These are phyloP conservation scores for Melanotaenia duboulayi DNA, from an alignment of 2,113 vertebrate genomes.

Conservation along the genomic window DNA sequence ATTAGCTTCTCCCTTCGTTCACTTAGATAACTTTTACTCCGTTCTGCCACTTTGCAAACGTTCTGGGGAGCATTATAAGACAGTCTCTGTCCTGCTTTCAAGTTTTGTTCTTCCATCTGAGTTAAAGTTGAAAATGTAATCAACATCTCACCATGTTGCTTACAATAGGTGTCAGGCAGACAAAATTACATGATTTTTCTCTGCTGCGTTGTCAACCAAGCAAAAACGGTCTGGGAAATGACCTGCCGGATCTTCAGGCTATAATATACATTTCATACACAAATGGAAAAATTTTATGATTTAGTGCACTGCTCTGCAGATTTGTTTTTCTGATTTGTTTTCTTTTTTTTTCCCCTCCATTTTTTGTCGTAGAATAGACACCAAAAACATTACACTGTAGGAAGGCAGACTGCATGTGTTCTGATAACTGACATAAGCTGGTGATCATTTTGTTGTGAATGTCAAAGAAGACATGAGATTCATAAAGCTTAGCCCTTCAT, in stretches of 20 bases:
- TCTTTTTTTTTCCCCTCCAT: neutral
- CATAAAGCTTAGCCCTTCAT: neutral
- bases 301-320: neutral
- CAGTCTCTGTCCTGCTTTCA: neutral
- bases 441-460: conserved; percentile 13
- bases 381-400: neutral
- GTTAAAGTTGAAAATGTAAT: conserved; percentile 44
- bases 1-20: conserved; percentile 1
- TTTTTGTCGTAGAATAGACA: conserved; percentile 8
- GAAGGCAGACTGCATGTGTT: conserved; percentile 17
- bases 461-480: conserved; percentile 14
- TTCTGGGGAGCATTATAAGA: neutral
- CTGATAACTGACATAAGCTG: conserved; percentile 8
- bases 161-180: conserved; percentile 40
- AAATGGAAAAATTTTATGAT: conserved; percentile 22
- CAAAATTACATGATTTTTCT: conserved; percentile 41
- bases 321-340: neutral
- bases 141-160: conserved; percentile 38
- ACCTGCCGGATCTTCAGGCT: conserved; percentile 9
- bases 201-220: conserved; percentile 5
- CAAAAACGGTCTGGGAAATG: conserved; percentile 14
- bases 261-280: neutral
- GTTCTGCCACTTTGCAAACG: neutral
- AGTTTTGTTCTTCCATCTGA: conserved; percentile 2
- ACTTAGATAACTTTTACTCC: neutral